Evolutionary conservation across 1,140 invertebrate species (phyloP).

Genomic region (Solenopsis invicta): DNA sequence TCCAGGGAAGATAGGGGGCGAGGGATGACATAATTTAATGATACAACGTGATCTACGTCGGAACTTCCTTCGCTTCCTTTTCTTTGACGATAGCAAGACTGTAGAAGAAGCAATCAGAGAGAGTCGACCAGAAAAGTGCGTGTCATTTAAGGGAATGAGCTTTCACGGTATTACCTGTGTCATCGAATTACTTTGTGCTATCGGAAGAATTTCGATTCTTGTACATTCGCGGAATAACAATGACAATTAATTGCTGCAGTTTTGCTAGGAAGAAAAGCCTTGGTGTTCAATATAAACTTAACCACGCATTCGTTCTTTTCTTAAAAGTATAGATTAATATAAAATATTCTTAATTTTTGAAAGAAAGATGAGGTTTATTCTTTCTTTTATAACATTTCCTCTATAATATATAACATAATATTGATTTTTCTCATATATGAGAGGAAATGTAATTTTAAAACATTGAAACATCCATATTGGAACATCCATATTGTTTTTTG

Average conservation of each 20-base stretch:
- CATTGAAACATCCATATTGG: no score
- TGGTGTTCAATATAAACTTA: no score
- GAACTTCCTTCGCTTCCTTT: slow-evolving; percentile 1
- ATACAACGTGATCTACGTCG: slow-evolving; percentile 37
- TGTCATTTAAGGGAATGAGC: slow-evolving; percentile 23
- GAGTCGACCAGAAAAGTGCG: slow-evolving; percentile 3
- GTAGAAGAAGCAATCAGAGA: not conserved
- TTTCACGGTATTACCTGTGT: slow-evolving; percentile 3
- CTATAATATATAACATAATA: no score
- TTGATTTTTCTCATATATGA: no score
- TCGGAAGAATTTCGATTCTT: not conserved
- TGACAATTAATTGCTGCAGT: not conserved
- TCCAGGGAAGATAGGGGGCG: not conserved
- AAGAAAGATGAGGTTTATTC: no score
- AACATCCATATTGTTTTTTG: no score
- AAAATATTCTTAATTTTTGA: no score
- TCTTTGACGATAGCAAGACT: not conserved
- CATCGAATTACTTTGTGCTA: not conserved
- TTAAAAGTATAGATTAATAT: no score
- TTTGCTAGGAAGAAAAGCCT: no score
- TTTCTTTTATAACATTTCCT: no score
- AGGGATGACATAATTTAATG: slow-evolving; percentile 47
- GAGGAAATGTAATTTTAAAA: no score
- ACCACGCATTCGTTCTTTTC: no score
- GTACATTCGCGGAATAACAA: not conserved